Base-by-base conservation (phyloP, 1,140 invertebrate species). In the Pantala flavescens region DNA sequence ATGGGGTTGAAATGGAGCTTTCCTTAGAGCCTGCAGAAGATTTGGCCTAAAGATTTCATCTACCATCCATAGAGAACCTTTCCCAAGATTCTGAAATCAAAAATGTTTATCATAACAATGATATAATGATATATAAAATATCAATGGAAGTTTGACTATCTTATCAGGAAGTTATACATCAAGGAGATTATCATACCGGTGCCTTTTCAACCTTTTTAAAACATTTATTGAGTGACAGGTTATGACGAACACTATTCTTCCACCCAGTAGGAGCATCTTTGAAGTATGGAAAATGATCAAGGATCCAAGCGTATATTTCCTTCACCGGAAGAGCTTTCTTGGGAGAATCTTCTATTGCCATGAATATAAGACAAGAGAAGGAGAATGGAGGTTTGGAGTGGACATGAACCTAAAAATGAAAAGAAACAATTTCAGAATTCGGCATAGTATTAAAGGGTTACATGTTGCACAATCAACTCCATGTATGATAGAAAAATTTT, bases 231-330 rank as follows among this genome's bases (percentile, higher is more conserved):
- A 98, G 84, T 24, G 95, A 97, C 55, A 98, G 84, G 83, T 98
- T 98, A 83, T 98, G 96, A 77, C 96, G 86, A 0, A 98, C 96
- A 74, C 94, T 97, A 84, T 98, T 98, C 86, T 98, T 98, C 96
- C 96, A 98, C 23, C 96, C 96, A 79, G 94, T 96, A 0, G 96
- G 95, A 2, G 96, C 96, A 78, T 94, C 94, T 80, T 93, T 92
- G 84, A 98, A 98, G 83, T 98, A 98, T 0, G 96, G 96, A 84
- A 98, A 98, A 82, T 98, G 95, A 77, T 94, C 90, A 77, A 97
- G 85, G 76, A 98, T 98, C 96, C 96, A 98, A n/a, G 94, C 90
- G 81, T 98, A 98, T 78, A 98, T 98, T 82, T 98, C 96, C 81
- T 97, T 97, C 0, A 98, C 96, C 0, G 95, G 95, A 74, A 97